Evolutionary conservation across 1,140 invertebrate genomes (phyloP).

Genomic region (Venustaconcha ellipsiformis): DNA sequence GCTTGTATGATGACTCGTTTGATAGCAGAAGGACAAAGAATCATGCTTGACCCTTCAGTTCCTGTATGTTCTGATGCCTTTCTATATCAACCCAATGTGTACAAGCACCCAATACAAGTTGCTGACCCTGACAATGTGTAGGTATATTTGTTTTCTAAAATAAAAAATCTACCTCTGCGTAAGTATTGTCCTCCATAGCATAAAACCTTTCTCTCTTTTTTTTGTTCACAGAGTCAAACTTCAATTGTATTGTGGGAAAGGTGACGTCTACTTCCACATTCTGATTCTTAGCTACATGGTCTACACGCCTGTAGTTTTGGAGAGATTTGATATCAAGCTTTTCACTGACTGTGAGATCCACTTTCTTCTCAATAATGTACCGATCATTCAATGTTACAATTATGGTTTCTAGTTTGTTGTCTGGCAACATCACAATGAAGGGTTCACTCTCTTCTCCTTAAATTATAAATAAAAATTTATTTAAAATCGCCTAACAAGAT

Average conservation of each 20-base stretch:
- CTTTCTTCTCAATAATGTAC: constrained; percentile 54
- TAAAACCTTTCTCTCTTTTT: constrained; percentile 49
- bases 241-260: constrained; percentile 31
- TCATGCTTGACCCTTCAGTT: too few relatives aligned
- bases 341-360: constrained; percentile 40
- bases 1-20: too few relatives aligned
- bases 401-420: constrained; percentile 38
- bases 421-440: constrained; percentile 48
- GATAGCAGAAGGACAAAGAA: too few relatives aligned
- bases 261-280: constrained; percentile 10
- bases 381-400: constrained; percentile 49
- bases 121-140: too few relatives aligned
- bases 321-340: constrained; percentile 48
- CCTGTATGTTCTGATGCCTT: too few relatives aligned
- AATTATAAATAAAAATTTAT: background rate
- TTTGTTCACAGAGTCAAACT: constrained; percentile 55
- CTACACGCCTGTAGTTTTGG: constrained; percentile 5
- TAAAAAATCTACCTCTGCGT: constrained; percentile 35
- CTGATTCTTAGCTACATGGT: constrained; percentile 15
- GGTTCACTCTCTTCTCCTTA: constrained; percentile 57
- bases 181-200: constrained; percentile 47
- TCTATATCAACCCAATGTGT: too few relatives aligned
- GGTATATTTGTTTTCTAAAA: constrained; percentile 2
- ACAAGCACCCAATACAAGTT: too few relatives aligned
- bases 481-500: too few relatives aligned